Conservation (phyloP, 2,797 vertebrate species). For the Telmatherina bonti region DNA sequence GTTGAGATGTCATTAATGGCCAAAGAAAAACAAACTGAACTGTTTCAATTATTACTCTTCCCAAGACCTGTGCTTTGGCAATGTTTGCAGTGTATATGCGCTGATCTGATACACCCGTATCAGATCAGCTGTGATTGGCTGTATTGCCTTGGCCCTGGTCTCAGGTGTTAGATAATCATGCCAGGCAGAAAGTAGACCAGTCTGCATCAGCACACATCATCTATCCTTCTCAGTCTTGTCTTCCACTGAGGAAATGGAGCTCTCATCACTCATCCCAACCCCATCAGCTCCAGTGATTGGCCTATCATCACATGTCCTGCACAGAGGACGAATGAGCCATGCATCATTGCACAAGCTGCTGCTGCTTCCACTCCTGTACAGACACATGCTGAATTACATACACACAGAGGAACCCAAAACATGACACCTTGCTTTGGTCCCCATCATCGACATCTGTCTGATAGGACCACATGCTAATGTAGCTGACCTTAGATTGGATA, state of each 20-base stretch:
- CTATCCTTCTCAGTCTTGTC: constrained; percentile 57
- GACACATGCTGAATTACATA: constrained; percentile 14
- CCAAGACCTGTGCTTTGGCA: constrained; percentile 13
- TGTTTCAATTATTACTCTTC: constrained; percentile 32
- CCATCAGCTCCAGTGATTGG: constrained; percentile 78
- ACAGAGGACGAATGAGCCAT: constrained; percentile 59
- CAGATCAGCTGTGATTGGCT: constrained; percentile 55
- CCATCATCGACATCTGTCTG: constrained; percentile 26
- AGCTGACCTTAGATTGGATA: neutral
- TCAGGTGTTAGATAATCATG: constrained; percentile 68
- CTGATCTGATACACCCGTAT: constrained; percentile 40
- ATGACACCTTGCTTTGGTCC: constrained; percentile 37
- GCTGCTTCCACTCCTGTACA: constrained; percentile 24
- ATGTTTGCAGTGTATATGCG: constrained; percentile 40
- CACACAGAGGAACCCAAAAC: constrained; percentile 39
- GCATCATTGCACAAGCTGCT: constrained; percentile 62
- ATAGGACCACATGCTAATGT: neutral
- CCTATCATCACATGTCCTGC: constrained; percentile 78
- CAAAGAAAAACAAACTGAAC: constrained; percentile 31
- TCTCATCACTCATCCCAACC: constrained; percentile 75
- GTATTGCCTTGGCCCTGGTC: constrained; percentile 51
- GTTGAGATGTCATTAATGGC: constrained; percentile 36
- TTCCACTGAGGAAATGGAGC: constrained; percentile 58
- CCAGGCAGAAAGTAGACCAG: constrained; percentile 49
- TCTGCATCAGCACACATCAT: constrained; percentile 67